phyloP scores from a whole-genome alignment of 2,797 vertebrate genomes.

The Sorex maritimensis region DNA sequence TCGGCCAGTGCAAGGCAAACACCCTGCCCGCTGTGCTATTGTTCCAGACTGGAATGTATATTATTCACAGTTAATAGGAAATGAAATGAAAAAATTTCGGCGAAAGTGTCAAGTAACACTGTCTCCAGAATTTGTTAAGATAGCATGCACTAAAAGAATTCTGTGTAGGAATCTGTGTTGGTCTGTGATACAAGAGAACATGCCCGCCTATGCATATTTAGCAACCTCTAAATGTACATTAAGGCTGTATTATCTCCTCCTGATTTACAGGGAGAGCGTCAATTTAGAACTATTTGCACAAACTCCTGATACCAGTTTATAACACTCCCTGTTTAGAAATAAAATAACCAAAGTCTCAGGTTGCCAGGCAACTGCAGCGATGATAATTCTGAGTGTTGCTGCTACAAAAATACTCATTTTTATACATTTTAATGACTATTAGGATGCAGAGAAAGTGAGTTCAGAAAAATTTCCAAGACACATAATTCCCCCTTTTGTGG shows the following conservation, averaged over 20 bases:
- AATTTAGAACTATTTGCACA: constrained; percentile 88
- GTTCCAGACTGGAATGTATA: background rate
- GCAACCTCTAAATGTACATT: constrained; percentile 80
- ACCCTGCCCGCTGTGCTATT: too few species aligned
- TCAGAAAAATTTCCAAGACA: constrained; percentile 77
- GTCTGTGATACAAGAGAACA: background rate
- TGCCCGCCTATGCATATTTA: constrained; percentile 68
- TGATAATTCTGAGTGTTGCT: constrained; percentile 88
- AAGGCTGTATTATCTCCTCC: constrained; percentile 82
- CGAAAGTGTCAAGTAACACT: constrained; percentile 62
- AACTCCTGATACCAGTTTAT: constrained; percentile 86
- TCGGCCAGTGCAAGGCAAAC: too few species aligned
- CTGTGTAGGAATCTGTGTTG: background rate
- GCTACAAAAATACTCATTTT: constrained; percentile 89
- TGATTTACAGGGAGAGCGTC: constrained; percentile 87
- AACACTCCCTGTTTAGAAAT: constrained; percentile 88
- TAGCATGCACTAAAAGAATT: constrained; percentile 57
- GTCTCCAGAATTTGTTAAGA: constrained; percentile 64
- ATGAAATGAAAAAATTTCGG: constrained; percentile 49
- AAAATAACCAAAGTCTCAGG: constrained; percentile 84
- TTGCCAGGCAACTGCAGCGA: constrained; percentile 90
- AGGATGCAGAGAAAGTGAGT: constrained; percentile 79
- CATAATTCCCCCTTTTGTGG: constrained; percentile 37
- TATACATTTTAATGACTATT: constrained; percentile 88
- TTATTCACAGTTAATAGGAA: constrained; percentile 70